Evolutionary conservation across 2,797 vertebrate species (phyloP), one percentile per base, ranked within the genome.

Genomic region (Bryconaethiops microstoma): DNA sequence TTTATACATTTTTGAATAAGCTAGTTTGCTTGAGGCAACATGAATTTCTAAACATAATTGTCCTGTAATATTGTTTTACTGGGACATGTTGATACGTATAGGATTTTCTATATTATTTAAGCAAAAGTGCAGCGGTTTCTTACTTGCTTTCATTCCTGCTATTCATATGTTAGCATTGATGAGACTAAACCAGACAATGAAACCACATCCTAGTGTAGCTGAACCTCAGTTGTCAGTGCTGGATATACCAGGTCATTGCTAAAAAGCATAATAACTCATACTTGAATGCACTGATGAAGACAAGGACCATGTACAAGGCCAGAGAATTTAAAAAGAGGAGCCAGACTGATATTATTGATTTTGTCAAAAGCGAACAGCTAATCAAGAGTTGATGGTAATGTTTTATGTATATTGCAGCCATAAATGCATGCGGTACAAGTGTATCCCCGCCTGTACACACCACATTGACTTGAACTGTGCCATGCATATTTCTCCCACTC

Each of bases 401-500:
- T 94, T 94, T 94, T 93, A 94, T 94, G 93, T 94, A 95, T 93
- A 92, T 91, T 93, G 93, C 93, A 92, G 91, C 93, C 91, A 94
- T 95, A 94, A 94, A 93, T 90, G 85, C 92, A 92, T 93, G 92
- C 92, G 88, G 91, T 92, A 93, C 94, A 93, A 91, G 91, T 82
- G 82, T 76, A 67, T 40, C 71, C 77, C 62, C 40, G 79, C 67
- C 68, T 93, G 91, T 95, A 93, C 93, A 96, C 93, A 95, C 91
- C 92, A 91, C 93, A 95, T 95, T 95, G 95, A 95, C 93, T 93
- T 92, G 93, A 95, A 95, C 94, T 93, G 91, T 95, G 95, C 94
- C 95, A 95, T 96, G 96, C 96, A 96, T 98, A 96, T 97, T 97
- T 97, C 95, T 96, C 94, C 86, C 92, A 76, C 95, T 95, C 90